Conservation (phyloP, 1,140 invertebrate genomes). For the Zaprionus ornatus region DNA sequence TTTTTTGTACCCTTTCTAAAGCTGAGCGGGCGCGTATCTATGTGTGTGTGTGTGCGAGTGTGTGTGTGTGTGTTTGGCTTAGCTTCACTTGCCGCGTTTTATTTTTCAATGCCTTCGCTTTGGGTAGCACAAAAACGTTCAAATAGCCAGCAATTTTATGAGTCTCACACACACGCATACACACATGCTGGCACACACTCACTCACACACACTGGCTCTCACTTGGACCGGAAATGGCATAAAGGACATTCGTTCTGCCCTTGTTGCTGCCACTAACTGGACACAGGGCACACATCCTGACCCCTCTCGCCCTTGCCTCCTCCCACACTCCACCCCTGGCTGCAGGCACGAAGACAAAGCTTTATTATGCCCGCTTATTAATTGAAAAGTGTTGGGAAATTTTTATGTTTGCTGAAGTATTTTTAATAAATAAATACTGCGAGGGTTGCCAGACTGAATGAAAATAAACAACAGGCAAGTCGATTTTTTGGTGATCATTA, state of each 20-base stretch:
- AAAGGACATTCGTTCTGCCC: conserved; percentile 13
- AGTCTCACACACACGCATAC: conserved; percentile 53
- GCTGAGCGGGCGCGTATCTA: neutral
- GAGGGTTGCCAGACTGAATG: conserved; percentile 52
- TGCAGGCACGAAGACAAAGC: conserved; percentile 11
- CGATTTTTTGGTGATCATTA: conserved; percentile 52
- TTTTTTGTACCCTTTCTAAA: conserved; percentile 50
- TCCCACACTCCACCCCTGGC: neutral
- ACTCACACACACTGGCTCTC: conserved; percentile 25
- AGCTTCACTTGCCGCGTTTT: conserved; percentile 63
- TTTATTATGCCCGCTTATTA: conserved; percentile 29
- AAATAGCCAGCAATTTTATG: conserved; percentile 81
- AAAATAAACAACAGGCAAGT: conserved; percentile 9
- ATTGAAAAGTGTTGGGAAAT: conserved; percentile 18
- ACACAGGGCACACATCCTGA: neutral
- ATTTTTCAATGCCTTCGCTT: conserved; percentile 76
- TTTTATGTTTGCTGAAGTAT: conserved; percentile 22
- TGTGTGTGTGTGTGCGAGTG: conserved; percentile 17
- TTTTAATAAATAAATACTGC: conserved; percentile 53
- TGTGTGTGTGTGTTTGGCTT: conserved; percentile 50
- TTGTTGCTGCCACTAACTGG: conserved; percentile 9
- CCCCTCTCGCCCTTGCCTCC: neutral
- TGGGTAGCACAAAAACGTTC: conserved; percentile 73
- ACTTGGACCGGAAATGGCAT: conserved; percentile 65
- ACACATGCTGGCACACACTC: conserved; percentile 33